Percentiles rank a stretch among this genome's conserved stretches.
phyloP scores from a whole-genome alignment of 2,113 vertebrate genomes.

The Solea senegalensis region DNA sequence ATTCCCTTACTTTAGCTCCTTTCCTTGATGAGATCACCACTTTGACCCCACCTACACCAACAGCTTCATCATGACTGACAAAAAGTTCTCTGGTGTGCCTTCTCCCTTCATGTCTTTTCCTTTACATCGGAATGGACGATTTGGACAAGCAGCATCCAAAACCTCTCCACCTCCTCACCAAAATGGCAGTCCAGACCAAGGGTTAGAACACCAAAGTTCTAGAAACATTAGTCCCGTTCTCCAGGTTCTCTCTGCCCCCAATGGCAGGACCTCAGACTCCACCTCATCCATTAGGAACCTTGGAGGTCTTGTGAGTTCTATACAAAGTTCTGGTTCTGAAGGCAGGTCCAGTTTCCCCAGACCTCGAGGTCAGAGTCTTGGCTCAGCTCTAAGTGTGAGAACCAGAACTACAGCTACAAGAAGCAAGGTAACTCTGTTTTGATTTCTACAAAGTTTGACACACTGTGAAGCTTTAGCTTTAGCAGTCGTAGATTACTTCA shows the following conservation, averaged over 20 bases:
- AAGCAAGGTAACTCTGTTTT: slow-evolving; percentile 36
- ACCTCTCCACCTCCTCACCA: neutral
- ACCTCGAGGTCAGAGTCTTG: slow-evolving; percentile 27
- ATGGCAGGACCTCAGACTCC: slow-evolving; percentile 13
- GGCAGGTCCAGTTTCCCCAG: neutral
- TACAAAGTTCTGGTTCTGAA: slow-evolving; percentile 8
- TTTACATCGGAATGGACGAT: slow-evolving; percentile 13
- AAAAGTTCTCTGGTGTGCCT: neutral
- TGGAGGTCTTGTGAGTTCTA: neutral
- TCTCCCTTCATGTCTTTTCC: slow-evolving; percentile 12
- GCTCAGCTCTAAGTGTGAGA: slow-evolving; percentile 27
- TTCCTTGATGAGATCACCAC: slow-evolving; percentile 21
- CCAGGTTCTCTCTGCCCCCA: neutral
- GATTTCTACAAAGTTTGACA: neutral
- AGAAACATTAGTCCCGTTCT: neutral
- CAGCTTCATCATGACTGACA: slow-evolving; percentile 41
- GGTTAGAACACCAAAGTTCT: slow-evolving; percentile 1
- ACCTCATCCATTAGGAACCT: slow-evolving; percentile 22
- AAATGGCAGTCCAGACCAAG: slow-evolving; percentile 17
- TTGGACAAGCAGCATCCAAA: neutral
- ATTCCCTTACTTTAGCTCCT: neutral
- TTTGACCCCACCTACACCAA: neutral
- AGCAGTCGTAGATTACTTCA: no score
- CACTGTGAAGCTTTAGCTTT: no score
- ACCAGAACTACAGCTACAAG: slow-evolving; percentile 5